Percentiles rank a stretch among this genome's conserved stretches.
Conservation (phyloP, 2,888 invertebrate genomes). For the Amblyteles armatorius region DNA sequence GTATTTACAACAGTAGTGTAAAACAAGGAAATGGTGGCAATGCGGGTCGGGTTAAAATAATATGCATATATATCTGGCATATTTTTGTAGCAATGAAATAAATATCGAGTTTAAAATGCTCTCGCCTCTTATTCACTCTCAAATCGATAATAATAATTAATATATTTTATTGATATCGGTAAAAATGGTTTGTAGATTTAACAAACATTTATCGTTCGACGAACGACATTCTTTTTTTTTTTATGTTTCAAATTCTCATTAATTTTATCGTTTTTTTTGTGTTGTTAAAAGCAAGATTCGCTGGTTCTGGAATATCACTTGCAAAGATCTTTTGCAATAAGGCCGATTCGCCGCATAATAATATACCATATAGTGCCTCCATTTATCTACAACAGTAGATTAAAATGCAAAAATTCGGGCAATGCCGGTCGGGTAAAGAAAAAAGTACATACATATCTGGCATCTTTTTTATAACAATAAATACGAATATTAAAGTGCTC, state of each 20-base stretch:
- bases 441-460: not conserved
- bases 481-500: not conserved
- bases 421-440: not conserved
- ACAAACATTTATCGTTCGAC: too few relatives aligned
- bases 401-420: not conserved
- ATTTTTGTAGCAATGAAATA: not conserved
- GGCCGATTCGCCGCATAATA: not conserved
- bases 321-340: too few relatives aligned
- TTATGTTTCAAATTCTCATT: not conserved
- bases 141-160: not conserved
- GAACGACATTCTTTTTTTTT: too few relatives aligned
- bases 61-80: not conserved
- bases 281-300: too few relatives aligned
- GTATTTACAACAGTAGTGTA: conserved; percentile 12
- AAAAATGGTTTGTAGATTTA: too few relatives aligned
- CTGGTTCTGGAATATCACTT: too few relatives aligned
- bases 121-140: not conserved
- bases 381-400: not conserved
- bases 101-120: not conserved
- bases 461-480: not conserved
- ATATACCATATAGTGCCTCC: not conserved
- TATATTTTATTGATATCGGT: not conserved
- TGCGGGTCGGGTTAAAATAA: not conserved
- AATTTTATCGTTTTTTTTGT: too few relatives aligned
- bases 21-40: not conserved